Percentiles rank a stretch among this genome's conserved stretches.
Conservation (phyloP, 2,113 vertebrate genomes). For the Oreochromis niloticus region DNA sequence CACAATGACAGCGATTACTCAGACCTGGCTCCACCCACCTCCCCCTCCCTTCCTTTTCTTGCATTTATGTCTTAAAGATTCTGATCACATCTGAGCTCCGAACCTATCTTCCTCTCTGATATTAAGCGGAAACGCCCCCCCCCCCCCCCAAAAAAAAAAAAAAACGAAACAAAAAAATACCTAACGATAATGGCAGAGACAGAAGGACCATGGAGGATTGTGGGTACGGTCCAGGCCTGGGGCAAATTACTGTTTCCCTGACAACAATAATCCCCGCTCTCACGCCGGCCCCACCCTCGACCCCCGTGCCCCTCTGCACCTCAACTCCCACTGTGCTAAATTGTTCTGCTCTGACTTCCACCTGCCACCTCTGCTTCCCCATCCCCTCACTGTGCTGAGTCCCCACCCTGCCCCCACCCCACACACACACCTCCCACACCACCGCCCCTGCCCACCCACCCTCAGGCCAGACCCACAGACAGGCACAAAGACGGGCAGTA, state of each 20-base stretch:
- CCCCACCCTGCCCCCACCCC: neutral
- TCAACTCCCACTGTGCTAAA: slow-evolving; percentile 55
- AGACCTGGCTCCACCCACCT: slow-evolving; percentile 27
- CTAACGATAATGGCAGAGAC: neutral
- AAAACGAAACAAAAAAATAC: rapidly evolving
- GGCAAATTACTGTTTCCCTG: slow-evolving; percentile 50
- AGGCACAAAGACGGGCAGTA: slow-evolving; percentile 39
- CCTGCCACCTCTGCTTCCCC: slow-evolving; percentile 34
- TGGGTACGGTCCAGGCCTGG: slow-evolving; percentile 51
- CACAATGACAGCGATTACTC: slow-evolving; percentile 8
- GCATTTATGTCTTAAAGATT: neutral
- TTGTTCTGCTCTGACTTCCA: slow-evolving; percentile 63
- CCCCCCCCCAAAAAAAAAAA: neutral
- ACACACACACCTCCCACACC: neutral
- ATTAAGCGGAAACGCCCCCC: neutral
- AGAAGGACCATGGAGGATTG: slow-evolving; percentile 22
- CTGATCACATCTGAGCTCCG: neutral
- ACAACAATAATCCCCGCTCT: slow-evolving; percentile 36
- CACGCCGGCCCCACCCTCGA: slow-evolving; percentile 10
- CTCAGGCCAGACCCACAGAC: slow-evolving; percentile 59
- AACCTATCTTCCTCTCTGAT: neutral
- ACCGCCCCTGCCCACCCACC: neutral
- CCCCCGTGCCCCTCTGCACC: slow-evolving; percentile 6
- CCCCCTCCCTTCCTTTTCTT: neutral
- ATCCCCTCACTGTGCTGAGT: neutral